Percentiles rank a stretch among this genome's conserved stretches.
These are phyloP conservation scores for Danio albolineatus DNA, from an alignment of 2,797 vertebrate genomes.

Conservation along the genomic window DNA sequence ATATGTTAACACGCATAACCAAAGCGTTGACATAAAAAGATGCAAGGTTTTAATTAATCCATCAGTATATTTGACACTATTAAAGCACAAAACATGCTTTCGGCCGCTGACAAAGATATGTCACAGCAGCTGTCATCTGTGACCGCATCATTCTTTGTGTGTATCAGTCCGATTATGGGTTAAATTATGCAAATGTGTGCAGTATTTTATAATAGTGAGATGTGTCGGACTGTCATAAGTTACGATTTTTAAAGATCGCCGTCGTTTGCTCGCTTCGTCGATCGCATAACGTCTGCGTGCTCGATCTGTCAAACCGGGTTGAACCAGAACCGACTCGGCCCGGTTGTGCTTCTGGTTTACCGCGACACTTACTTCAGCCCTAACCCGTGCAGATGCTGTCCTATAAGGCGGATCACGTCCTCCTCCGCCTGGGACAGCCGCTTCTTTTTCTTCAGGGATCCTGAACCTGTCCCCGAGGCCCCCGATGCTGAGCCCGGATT, in stretches of 20 bases:
- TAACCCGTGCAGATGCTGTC: slow-evolving; percentile 96
- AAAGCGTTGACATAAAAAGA: not conserved
- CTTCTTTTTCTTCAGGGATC: slow-evolving; percentile 94
- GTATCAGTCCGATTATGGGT: slow-evolving; percentile 14
- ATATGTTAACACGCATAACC: no score
- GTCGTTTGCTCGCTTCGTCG: slow-evolving; percentile 1
- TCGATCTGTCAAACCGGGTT: slow-evolving; percentile 28
- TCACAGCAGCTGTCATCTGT: slow-evolving; percentile 44
- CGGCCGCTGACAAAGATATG: not conserved
- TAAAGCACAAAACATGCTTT: not conserved
- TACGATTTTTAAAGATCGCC: slow-evolving; percentile 47
- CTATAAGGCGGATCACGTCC: slow-evolving; percentile 98
- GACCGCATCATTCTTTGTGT: slow-evolving; percentile 10
- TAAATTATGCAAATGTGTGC: not conserved
- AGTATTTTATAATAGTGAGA: slow-evolving; percentile 46
- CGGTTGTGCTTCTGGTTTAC: slow-evolving; percentile 60
- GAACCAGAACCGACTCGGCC: not conserved
- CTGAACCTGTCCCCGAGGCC: slow-evolving; percentile 77
- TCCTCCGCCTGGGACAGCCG: slow-evolving; percentile 95
- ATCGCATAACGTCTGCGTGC: not conserved
- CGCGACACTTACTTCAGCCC: slow-evolving; percentile 93
- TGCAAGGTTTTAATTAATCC: not conserved
- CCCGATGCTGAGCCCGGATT: slow-evolving; percentile 79
- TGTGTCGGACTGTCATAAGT: slow-evolving; percentile 68
- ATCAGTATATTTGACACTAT: no score